Conservation (phyloP, 2,888 invertebrate genomes). For the Lottia scabra region DNA sequence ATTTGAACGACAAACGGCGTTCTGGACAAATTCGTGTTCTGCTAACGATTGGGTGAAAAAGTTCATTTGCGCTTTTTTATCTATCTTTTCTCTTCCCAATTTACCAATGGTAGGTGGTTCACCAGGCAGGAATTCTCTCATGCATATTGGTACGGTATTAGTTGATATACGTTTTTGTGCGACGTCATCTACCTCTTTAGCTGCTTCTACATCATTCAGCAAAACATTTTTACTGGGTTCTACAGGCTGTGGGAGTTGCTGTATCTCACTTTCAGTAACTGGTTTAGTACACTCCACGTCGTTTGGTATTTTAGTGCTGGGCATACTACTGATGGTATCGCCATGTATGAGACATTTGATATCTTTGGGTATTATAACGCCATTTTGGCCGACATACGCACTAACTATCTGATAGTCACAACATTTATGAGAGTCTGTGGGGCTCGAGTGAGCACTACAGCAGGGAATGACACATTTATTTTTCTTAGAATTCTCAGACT, state of each 20-base stretch:
- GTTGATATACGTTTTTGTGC: background rate
- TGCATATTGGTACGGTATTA: background rate
- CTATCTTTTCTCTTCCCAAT: constrained; percentile 14
- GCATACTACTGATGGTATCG: background rate
- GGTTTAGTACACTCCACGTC: background rate
- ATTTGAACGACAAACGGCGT: constrained; percentile 38
- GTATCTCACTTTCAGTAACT: background rate
- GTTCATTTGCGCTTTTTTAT: constrained; percentile 27
- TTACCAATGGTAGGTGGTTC: background rate
- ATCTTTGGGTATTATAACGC: background rate
- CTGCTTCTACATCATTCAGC: background rate
- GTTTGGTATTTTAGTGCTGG: background rate
- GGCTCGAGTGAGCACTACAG: constrained; percentile 25
- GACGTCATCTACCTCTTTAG: background rate
- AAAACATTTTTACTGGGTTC: background rate
- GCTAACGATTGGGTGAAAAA: constrained; percentile 26
- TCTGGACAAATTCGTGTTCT: constrained; percentile 20
- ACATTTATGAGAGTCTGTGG: constrained; percentile 12
- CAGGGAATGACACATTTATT: constrained; percentile 15
- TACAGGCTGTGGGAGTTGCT: background rate
- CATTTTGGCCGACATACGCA: background rate
- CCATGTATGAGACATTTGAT: background rate
- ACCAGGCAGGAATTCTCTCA: background rate
- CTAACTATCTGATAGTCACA: constrained; percentile 13
- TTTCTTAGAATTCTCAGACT: constrained; percentile 7